These are phyloP conservation scores for Nipponia nippon DNA, from an alignment of 2,113 vertebrate species.

Conservation along the genomic window DNA sequence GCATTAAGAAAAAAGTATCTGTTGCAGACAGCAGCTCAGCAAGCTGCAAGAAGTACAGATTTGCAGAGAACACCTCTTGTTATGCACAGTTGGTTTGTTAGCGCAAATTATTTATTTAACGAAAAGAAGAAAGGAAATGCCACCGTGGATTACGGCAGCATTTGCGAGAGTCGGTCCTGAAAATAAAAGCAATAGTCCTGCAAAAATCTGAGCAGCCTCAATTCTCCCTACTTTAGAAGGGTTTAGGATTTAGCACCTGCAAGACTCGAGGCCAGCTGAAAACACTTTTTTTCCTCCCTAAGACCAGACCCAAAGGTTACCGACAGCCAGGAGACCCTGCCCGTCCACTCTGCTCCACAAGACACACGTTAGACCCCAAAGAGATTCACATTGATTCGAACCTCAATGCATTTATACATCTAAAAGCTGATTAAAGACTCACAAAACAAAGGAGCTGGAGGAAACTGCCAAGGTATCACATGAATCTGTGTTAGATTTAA, in stretches of 20 bases:
- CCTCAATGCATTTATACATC: not conserved
- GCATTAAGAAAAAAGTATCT: not conserved
- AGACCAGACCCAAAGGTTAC: not conserved
- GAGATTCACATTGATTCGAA: accelerated
- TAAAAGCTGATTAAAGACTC: not conserved
- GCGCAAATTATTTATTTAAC: conserved; percentile 17
- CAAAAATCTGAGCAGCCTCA: not conserved
- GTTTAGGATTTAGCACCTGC: not conserved
- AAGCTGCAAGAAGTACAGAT: not conserved
- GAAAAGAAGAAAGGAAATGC: conserved; percentile 25
- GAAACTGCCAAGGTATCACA: not conserved
- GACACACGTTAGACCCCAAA: not conserved
- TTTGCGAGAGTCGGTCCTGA: not conserved
- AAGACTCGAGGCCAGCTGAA: not conserved
- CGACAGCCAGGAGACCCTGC: accelerated
- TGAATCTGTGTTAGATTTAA: not conserved
- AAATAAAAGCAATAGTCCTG: not conserved
- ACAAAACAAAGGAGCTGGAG: not conserved
- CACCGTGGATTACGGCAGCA: not conserved
- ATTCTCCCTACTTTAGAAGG: not conserved
- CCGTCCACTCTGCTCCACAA: accelerated
- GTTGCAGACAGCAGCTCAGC: not conserved
- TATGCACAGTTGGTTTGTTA: not conserved
- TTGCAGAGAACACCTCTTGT: not conserved
- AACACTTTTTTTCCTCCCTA: not conserved